Conservation (phyloP, 2,113 vertebrate genomes). For the Circaetus gallicus region DNA sequence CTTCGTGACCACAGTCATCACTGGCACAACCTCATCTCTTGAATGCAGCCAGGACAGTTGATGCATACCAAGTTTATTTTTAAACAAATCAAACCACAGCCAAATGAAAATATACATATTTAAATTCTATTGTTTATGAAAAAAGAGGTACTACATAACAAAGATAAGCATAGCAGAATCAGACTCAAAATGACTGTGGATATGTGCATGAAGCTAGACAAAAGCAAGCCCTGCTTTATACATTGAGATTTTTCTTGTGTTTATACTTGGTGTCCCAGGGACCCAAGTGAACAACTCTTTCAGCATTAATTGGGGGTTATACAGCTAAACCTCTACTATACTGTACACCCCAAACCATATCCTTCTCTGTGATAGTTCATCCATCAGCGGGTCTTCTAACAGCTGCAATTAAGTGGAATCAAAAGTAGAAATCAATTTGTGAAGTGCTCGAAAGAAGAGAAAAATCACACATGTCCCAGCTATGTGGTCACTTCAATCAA, state of each 20-base stretch:
- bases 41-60: neutral
- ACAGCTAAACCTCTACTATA: neutral
- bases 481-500: neutral
- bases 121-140: neutral
- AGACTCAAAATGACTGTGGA: neutral
- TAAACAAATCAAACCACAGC: neutral
- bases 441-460: neutral
- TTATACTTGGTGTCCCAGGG: neutral
- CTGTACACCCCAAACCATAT: neutral
- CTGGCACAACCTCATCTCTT: neutral
- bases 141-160: neutral
- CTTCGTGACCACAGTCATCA: neutral
- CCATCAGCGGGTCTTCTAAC: neutral
- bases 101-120: neutral
- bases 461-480: neutral
- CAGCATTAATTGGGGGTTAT: neutral
- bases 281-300: neutral
- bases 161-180: neutral
- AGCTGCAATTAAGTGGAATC: neutral
- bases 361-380: neutral
- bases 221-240: neutral
- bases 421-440: slow-evolving; percentile 1
- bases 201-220: neutral
- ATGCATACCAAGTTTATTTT: neutral
- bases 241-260: neutral